Evolutionary conservation across 2,888 invertebrate species (phyloP), one percentile per base, ranked within the genome.

Genomic region (Mythimna lalbum): DNA sequence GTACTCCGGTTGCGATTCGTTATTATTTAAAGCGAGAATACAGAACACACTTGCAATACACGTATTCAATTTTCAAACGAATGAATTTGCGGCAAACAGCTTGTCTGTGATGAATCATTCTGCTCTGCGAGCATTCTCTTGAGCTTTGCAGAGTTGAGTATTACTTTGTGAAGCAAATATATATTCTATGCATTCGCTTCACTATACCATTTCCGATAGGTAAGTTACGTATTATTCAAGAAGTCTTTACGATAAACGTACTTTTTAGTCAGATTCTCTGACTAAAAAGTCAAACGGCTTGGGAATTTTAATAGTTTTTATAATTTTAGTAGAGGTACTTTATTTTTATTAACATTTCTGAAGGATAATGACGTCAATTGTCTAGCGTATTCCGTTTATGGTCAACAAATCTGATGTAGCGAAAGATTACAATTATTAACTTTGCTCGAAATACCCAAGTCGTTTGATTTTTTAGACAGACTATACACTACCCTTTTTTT

Each of bases 21-120:
- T 63, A 49, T 31, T 50, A 69, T 55, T 49, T 55, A 19, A 50
- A 27, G 23, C 31, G n/a, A 17, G 19, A 49, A 55, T 63, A 55
- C 4, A 70, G n/a, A 73, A 55, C 23, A 56, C 17, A 23, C 57
- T 55, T 63, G 66, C 59, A 62, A 36, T 27, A 27, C 31, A 52
- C 53, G n/a, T 50, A 49, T 73, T 19, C 57, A 53, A 59, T 62
- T 64, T 75, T 23, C 49, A 53, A 71, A 31, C 36, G 27, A 27
- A 59, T 66, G 21, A 57, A 56, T 49, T 73, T 67, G 43, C 33
- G 52, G 33, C 27, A 49, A 68, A 49, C 56, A 59, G 27, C 43
- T 53, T 61, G 43, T 63, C 60, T 39, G 77, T 63, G 21, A 76
- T 80, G 70, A 81, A 80, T 78, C 56, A 23, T 59, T 36, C 23